Base-by-base conservation (phyloP, 2,113 vertebrate genomes). In the Macquaria australasica region DNA sequence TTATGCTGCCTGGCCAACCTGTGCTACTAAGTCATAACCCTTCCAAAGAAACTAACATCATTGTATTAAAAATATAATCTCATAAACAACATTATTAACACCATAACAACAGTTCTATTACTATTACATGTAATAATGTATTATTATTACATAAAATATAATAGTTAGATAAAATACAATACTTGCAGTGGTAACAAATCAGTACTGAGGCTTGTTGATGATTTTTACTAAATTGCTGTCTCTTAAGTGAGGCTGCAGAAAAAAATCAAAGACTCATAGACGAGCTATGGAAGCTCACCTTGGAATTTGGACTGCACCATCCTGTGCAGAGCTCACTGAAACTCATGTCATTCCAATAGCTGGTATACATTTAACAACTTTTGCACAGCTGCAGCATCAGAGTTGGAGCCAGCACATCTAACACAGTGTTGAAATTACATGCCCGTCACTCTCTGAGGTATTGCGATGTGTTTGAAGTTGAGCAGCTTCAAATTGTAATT, bases 391-490 rank as follows among this genome's bases (percentile, higher is more conserved):
- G 71, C 81, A 77, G 83, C 85, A 68, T 84, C 77, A 63, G 85
- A 84, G 69, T 81, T 74, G 37, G 77, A 85, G 72, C 68, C 60
- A 51, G 79, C 75, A 86, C 87, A 88, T 90, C 81, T 76, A 90
- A 83, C 84, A 77, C 69, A 73, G 83, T 72, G 86, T 60, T 79
- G 83, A 77, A 85, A 88, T 90, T 73, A 88, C 87, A 88, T 73
- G 84, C 82, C 87, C 73, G 78, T 91, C 89, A 85, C 84, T 91
- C 88, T 90, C 88, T 76, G 82, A 83, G 84, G 90, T 86, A 83
- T 58, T 81, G 83, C 64, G 2, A 83, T 72, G 83, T 87, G 83
- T 92, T 93, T 90, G 89, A 92, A 91, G 89, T 90, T 81, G 79
- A 86, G 85, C 83, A 69, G 79, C 81, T 87, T 73, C 73, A 83